Evolutionary conservation across 1,140 invertebrate genomes (phyloP), one percentile per base, ranked within the genome.

Genomic region (Leptoteleia sp.): DNA sequence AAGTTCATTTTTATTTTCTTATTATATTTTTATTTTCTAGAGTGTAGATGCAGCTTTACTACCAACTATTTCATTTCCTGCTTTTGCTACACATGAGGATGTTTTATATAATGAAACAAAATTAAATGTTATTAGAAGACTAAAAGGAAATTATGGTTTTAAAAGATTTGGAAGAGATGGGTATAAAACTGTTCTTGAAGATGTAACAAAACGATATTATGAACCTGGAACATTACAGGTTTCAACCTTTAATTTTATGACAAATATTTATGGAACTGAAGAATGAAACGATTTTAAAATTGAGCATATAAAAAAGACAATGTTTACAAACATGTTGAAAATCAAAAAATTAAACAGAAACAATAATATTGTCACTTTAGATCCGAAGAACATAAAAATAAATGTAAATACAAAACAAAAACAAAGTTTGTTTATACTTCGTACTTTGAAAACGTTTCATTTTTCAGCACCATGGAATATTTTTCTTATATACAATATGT

Each of bases 11-110:
- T 8, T 7, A 29, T 7, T 29, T 7, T 29, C 8, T 1, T 29
- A n/a, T n/a, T n/a, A n/a, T n/a, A n/a, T n/a, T n/a, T n/a, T n/a
- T n/a, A n/a, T n/a, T 42, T 19, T 35, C 81, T 90, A 96, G 94
- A 94, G 93, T 80, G 97, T 97, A 6, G 98, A 99, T 92, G 93
- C 94, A 3, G 93, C 96, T 4, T 90, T 99, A 9, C 83, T 99
- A 16, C 93, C 96, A 6, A 98, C 97, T 0, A 94, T 99, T 78
- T 97, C 97, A 8, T 99, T 98, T 91, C 99, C 99, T 22, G 96
- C 96, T 3, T 99, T 99, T 92, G 97, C 96, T 0, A 98, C 98
- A 7, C 98, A 99, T 81, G 98, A 99, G 90, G 95, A 97, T 81
- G 89, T 93, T 22, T 87, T 99, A 0, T 96, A 96, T 48, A 92